Conservation (phyloP, 1,140 invertebrate species). For the Drosophila lini region DNA sequence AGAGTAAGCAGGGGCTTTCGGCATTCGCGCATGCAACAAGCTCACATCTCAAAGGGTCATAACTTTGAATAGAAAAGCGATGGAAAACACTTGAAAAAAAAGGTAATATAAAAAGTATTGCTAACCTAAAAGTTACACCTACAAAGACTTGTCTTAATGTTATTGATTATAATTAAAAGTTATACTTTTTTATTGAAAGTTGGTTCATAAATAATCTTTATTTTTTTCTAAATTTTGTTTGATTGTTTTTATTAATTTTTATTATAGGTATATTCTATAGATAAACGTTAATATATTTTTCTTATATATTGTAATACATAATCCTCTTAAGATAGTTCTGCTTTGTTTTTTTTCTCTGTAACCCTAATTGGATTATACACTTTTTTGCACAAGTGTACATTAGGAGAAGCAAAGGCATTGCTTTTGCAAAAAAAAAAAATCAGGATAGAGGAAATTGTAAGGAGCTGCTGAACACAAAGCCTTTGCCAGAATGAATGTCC, state of each 20-base stretch:
- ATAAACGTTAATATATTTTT: too few species aligned
- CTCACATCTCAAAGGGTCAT: constrained; percentile 70
- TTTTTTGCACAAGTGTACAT: constrained; percentile 10
- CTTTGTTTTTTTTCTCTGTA: background rate
- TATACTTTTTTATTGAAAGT: background rate
- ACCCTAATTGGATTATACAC: constrained; percentile 1
- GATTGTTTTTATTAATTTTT: background rate
- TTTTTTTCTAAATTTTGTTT: background rate
- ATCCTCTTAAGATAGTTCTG: too few species aligned
- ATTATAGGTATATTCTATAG: too few species aligned
- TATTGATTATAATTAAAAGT: background rate
- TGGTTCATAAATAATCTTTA: background rate
- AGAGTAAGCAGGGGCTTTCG: constrained; percentile 14
- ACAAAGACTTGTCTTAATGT: background rate
- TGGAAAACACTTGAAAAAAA: constrained; percentile 1
- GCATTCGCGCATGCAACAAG: constrained; percentile 63
- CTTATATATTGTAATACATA: too few species aligned
- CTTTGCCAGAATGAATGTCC: constrained; percentile 33
- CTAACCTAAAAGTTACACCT: too few species aligned
- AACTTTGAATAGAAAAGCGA: constrained; percentile 26
- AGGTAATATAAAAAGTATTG: background rate
- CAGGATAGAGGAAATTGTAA: constrained; percentile 21
- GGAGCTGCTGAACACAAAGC: constrained; percentile 48
- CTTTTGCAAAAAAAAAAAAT: constrained; percentile 7
- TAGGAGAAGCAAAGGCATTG: constrained; percentile 19